Percentiles rank a stretch among this genome's conserved stretches.
Evolutionary conservation across 2,888 invertebrate genomes (phyloP).

Genomic region (Periphyllus acericola): DNA sequence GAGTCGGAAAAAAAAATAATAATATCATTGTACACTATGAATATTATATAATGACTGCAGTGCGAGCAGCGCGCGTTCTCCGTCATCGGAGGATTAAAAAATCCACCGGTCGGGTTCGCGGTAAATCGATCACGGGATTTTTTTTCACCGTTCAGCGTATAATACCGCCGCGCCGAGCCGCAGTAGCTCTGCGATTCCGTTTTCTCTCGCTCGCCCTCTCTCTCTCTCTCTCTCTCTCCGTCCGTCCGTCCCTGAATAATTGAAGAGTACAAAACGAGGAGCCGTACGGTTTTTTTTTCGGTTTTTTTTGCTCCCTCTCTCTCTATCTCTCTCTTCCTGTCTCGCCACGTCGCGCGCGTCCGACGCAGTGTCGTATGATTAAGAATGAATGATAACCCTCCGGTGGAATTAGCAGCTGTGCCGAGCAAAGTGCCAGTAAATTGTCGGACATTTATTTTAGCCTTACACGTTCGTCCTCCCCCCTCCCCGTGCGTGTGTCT

Average conservation of each 20-base stretch:
- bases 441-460: slow-evolving; percentile 54
- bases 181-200: too few species aligned
- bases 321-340: background rate
- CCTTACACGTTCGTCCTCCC: background rate
- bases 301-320: background rate
- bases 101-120: background rate
- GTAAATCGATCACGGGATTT: background rate
- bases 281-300: too few species aligned
- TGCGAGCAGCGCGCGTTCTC: background rate
- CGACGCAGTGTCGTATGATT: slow-evolving; percentile 38
- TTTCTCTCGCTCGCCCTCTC: too few species aligned
- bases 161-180: background rate
- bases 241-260: too few species aligned
- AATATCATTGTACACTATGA: background rate
- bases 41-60: background rate
- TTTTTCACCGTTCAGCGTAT: background rate
- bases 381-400: slow-evolving; percentile 43
- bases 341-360: background rate
- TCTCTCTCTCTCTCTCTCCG: too few species aligned
- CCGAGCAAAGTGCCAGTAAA: slow-evolving; percentile 44
- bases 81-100: background rate
- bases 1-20: slow-evolving; percentile 7
- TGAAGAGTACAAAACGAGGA: too few species aligned
- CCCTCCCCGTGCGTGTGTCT: background rate
- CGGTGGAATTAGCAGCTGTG: slow-evolving; percentile 53